Conservation (phyloP, 2,113 vertebrate genomes). For the Aptenodytes forsteri region DNA sequence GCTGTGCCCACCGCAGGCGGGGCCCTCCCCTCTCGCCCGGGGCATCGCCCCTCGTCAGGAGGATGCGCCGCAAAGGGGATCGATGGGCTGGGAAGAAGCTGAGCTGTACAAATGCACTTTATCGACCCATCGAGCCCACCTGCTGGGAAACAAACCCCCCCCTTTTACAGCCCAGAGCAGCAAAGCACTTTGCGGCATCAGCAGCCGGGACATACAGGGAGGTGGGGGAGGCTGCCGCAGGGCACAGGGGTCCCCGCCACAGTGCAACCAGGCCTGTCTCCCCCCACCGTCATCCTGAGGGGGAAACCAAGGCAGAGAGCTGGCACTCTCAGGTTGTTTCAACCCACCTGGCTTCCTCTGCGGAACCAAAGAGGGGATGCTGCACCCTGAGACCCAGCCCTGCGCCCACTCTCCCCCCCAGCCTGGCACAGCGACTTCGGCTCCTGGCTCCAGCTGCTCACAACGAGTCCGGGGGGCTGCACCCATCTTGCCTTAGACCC, state of each 20-base stretch:
- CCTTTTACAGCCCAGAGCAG: not conserved
- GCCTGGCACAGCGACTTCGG: not conserved
- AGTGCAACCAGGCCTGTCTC: not conserved
- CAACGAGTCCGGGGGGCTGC: too few species aligned
- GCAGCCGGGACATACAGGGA: fast-evolving
- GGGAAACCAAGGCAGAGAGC: not conserved
- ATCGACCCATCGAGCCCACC: not conserved
- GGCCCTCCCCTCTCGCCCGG: not conserved
- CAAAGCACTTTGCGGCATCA: not conserved
- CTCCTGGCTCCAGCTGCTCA: not conserved
- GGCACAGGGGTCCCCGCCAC: fast-evolving
- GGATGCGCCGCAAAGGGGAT: not conserved
- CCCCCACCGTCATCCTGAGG: fast-evolving
- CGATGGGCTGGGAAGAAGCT: not conserved
- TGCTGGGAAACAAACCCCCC: conserved; percentile 40
- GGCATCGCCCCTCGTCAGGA: not conserved
- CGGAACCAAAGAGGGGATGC: fast-evolving
- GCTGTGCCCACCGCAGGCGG: not conserved
- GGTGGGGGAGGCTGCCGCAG: not conserved
- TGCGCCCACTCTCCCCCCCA: fast-evolving
- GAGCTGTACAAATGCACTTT: conserved; percentile 55
- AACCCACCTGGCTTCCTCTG: not conserved
- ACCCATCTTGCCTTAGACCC: not conserved
- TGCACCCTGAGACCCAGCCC: fast-evolving
- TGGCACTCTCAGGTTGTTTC: fast-evolving